These are phyloP conservation scores for Thunnus maccoyii DNA, from an alignment of 2,113 vertebrate species.

Conservation along the genomic window DNA sequence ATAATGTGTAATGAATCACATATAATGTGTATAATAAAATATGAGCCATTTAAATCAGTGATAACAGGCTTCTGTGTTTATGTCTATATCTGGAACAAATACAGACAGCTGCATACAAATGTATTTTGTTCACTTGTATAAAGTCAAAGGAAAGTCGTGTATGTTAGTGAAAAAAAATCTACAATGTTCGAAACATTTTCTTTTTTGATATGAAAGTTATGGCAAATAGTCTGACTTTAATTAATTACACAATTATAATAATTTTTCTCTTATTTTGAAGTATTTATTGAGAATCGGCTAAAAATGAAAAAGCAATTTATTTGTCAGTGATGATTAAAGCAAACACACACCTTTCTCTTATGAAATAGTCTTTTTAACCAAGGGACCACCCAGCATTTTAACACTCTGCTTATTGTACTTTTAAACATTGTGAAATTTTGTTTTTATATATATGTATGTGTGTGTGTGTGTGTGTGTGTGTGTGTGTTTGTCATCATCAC, in stretches of 20 bases:
- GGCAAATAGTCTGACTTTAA: background rate
- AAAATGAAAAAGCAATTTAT: background rate
- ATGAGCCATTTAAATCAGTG: background rate
- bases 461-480: conserved; percentile 1
- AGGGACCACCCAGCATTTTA: background rate
- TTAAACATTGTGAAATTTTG: background rate
- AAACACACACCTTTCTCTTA: background rate
- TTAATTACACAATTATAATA: background rate
- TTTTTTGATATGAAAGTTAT: background rate
- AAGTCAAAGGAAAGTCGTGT: background rate
- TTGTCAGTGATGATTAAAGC: conserved; percentile 16
- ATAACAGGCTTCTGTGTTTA: background rate
- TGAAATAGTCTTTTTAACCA: background rate
- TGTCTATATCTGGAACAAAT: background rate
- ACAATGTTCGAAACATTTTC: background rate
- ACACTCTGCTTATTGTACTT: conserved; percentile 8
- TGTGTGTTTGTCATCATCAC: conserved; percentile 4
- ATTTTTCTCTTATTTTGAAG: background rate
- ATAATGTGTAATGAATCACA: conserved; percentile 5
- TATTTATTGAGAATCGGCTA: background rate
- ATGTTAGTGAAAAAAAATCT: background rate
- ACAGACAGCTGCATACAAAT: background rate
- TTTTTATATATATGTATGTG: conserved; percentile 8
- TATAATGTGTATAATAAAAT: background rate
- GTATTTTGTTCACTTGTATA: background rate